Evolutionary conservation across 2,113 vertebrate genomes (phyloP), one percentile per base, ranked within the genome.

Genomic region (Sceloporus undulatus): DNA sequence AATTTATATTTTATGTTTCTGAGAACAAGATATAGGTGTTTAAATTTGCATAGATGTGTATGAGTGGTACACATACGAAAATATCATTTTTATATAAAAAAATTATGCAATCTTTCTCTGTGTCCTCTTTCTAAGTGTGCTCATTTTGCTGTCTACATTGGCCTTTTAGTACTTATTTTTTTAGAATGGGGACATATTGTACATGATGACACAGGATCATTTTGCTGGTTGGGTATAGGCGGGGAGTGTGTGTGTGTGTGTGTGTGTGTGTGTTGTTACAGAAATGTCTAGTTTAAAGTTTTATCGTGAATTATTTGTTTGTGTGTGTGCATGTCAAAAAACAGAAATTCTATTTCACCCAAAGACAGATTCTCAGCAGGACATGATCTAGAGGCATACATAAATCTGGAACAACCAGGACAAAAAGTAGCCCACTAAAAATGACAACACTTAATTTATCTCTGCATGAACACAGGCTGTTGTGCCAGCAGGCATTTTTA

Each of bases 311-410:
- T 29, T 27, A 71, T 29, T 71, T 71, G 66, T 7, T 2, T 9
- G 80, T 56, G 38, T 8, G 48, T 6, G 14, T 2, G 40, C 9
- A 54, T 11, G 16, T 66, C 91, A 89, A 62, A 52, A 4, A 62
- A 7, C 54, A 5, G 4, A 84, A 91, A 92, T 68, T 85, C 11
- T 74, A 2, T 85, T 90, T 83, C 40, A 91, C 11, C 8, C 62
- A 59, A 79, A 92, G 0, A 0, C 71, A 70, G 7, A 4, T 85
- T 91, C 23, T 79, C 40, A 82, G 38, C 9, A 90, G 13, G 74
- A 9, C 65, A 65, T 29, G 48, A 70, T 7, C 88, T 91, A 54
- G 25, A 87, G 52, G 78, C n/a, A 62, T 6, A 73, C 23, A 83
- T 34, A 56, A 18, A 87, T 73, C 8, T 73, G 56, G 59, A 92